Conservation (phyloP, 2,888 invertebrate genomes). For the Watsonalla cultraria region DNA sequence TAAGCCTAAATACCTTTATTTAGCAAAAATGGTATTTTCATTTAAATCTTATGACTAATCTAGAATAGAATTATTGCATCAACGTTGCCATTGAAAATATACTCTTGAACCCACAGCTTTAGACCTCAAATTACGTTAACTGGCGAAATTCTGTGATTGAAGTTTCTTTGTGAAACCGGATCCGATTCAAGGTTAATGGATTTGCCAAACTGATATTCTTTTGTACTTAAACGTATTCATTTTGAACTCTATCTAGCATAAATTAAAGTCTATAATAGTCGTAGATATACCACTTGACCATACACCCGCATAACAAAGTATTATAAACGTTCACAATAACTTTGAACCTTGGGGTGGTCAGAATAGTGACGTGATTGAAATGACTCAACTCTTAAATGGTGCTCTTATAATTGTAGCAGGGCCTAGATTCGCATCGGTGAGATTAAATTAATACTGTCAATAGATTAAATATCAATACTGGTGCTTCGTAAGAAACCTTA, state of each 20-base stretch:
- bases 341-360: not conserved
- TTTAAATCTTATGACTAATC: not conserved
- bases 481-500: too few relatives aligned
- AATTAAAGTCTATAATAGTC: not conserved
- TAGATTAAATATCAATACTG: too few relatives aligned
- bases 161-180: conserved; percentile 5
- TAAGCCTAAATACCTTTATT: too few relatives aligned
- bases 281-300: not conserved
- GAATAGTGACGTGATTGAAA: not conserved
- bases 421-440: not conserved
- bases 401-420: not conserved
- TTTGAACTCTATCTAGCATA: not conserved
- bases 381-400: not conserved
- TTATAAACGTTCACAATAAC: not conserved
- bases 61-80: not conserved
- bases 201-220: not conserved
- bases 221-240: not conserved
- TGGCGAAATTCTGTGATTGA: not conserved
- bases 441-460: too few relatives aligned
- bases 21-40: not conserved
- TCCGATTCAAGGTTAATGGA: conserved; percentile 4
- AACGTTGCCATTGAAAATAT: not conserved
- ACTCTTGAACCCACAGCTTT: not conserved
- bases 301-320: not conserved
- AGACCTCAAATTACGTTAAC: not conserved